Conservation (phyloP, 2,888 invertebrate genomes). For the Plusia festucae region DNA sequence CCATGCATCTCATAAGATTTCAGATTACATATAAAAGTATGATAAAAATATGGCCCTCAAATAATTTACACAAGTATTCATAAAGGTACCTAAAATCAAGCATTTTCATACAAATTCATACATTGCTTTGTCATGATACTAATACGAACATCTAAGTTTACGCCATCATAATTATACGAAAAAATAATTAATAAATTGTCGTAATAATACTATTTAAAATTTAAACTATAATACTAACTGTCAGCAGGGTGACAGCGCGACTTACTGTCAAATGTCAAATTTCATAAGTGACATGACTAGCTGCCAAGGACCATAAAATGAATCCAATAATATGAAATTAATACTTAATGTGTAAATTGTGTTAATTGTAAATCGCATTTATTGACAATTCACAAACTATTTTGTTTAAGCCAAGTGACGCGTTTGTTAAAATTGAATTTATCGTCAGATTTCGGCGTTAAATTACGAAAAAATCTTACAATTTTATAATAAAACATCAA, state of each 20-base stretch:
- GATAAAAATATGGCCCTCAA: constrained; percentile 29
- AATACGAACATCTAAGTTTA: constrained; percentile 85
- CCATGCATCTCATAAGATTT: constrained; percentile 13
- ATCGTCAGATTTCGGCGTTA: constrained; percentile 48
- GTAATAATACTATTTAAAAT: constrained; percentile 63
- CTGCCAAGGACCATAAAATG: constrained; percentile 73
- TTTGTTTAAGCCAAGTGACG: constrained; percentile 31
- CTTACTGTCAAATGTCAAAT: constrained; percentile 69
- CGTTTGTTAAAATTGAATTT: constrained; percentile 51
- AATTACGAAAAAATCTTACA: constrained; percentile 48
- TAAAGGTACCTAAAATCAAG: constrained; percentile 71
- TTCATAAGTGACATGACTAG: constrained; percentile 84
- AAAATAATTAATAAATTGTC: constrained; percentile 71
- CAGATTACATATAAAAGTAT: constrained; percentile 15
- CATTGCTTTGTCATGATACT: constrained; percentile 87
- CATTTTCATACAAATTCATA: constrained; percentile 77
- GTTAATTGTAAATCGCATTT: constrained; percentile 47
- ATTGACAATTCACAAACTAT: constrained; percentile 35
- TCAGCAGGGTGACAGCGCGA: constrained; percentile 69
- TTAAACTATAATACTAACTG: constrained; percentile 69
- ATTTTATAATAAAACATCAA: constrained; percentile 57
- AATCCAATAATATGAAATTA: constrained; percentile 55
- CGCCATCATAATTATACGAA: constrained; percentile 85
- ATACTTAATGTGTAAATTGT: constrained; percentile 49
- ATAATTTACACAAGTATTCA: constrained; percentile 78